phyloP scores from a whole-genome alignment of 1,140 invertebrate genomes.

The Diorhabda carinulata region DNA sequence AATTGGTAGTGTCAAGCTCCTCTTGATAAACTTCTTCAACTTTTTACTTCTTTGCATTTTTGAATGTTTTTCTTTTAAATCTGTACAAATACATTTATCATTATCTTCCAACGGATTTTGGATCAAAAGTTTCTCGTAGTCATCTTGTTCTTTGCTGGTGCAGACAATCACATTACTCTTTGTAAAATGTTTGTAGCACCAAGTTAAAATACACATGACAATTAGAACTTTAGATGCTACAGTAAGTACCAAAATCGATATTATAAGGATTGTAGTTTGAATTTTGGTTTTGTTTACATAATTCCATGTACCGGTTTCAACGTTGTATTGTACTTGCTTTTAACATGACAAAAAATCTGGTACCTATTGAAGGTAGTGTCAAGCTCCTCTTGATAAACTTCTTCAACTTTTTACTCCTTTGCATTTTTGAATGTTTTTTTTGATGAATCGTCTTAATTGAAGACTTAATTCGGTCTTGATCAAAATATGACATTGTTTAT shows the following conservation, averaged over 20 bases:
- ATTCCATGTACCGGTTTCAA: constrained; percentile 27
- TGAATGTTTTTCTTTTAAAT: neutral
- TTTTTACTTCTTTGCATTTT: no score
- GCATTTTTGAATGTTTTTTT: no score
- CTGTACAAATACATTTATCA: constrained; percentile 24
- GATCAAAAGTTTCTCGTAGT: constrained; percentile 16
- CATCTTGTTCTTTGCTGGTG: constrained; percentile 17
- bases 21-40: no score
- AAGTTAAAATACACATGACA: constrained; percentile 30
- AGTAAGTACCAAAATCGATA: constrained; percentile 25
- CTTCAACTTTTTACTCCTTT: no score
- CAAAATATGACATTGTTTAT: no score
- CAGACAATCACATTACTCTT: constrained; percentile 21
- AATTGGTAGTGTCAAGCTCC: no score
- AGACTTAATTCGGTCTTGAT: no score
- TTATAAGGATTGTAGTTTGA: constrained; percentile 24
- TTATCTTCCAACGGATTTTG: constrained; percentile 13
- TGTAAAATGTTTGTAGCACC: constrained; percentile 29
- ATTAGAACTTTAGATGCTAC: constrained; percentile 29
- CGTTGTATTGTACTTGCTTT: neutral
- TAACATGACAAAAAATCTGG: no score
- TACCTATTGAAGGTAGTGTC: no score
- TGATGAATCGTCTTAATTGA: no score
- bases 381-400: no score
- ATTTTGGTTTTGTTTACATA: constrained; percentile 27